Evolutionary conservation across 1,140 invertebrate genomes (phyloP).

Genomic region (Acyrthosiphon pisum): DNA sequence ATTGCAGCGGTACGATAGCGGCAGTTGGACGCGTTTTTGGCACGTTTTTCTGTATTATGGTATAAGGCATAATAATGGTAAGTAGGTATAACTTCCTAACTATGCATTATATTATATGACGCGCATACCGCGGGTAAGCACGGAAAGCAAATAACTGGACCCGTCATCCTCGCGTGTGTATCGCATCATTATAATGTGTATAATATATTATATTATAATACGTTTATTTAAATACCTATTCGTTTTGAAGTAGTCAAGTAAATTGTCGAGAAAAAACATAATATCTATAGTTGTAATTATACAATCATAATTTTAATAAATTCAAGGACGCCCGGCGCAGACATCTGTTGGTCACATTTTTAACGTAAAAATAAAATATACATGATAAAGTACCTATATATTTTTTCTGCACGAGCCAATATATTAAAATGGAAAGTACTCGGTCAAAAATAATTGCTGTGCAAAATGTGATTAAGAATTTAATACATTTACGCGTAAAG

Average conservation of each 20-base stretch:
- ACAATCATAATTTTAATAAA: constrained; percentile 32
- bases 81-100: neutral
- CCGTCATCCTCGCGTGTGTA: neutral
- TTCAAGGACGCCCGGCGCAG: constrained; percentile 28
- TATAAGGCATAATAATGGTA: neutral
- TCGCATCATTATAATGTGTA: neutral
- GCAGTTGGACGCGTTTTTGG: neutral
- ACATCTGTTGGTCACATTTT: neutral
- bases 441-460: neutral
- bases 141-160: neutral
- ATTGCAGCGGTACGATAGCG: neutral
- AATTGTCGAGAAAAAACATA: neutral
- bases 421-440: neutral
- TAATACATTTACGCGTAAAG: neutral
- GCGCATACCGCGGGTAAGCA: neutral
- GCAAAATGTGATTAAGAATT: neutral
- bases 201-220: constrained; percentile 21
- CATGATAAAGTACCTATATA: neutral
- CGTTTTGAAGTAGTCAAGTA: neutral
- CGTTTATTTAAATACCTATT: neutral
- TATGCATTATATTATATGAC: neutral
- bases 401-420: neutral
- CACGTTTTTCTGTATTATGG: neutral
- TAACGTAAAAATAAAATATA: neutral
- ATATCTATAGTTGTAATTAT: neutral